Evolutionary conservation across 2,888 invertebrate species (phyloP), one percentile per base, ranked within the genome.

Genomic region (Amiota mariae): DNA sequence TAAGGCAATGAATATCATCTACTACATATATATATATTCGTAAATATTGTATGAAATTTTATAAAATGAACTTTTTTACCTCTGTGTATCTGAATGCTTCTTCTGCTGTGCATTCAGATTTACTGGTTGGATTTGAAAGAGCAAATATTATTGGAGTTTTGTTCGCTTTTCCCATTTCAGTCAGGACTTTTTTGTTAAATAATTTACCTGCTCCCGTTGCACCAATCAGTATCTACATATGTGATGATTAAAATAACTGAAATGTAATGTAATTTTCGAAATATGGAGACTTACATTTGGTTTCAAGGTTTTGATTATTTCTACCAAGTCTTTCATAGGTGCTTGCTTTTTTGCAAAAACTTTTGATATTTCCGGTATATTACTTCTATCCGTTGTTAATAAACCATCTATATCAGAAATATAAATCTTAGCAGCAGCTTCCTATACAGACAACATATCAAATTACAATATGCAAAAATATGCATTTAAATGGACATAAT

Each of bases 21-120:
- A n/a, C n/a, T n/a, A n/a, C n/a, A n/a, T n/a, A n/a, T n/a, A n/a
- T n/a, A n/a, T n/a, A n/a, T n/a, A n/a, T n/a, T n/a, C n/a, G n/a
- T n/a, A n/a, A n/a, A n/a, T n/a, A n/a, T n/a, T n/a, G n/a, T n/a
- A n/a, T n/a, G n/a, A n/a, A n/a, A n/a, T n/a, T n/a, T n/a, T n/a
- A n/a, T n/a, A n/a, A n/a, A n/a, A n/a, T n/a, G n/a, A n/a, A n/a
- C n/a, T n/a, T 24, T 24, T 36, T 71, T 71, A 82, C 82, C 46
- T 83, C 86, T 1, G 82, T 81, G 10, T 70, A 73, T 0, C 72
- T 20, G 57, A 79, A 85, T 0, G 85, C 84, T 76, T 83, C 81
- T 13, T 83, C 82, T 10, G 86, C 83, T 0, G 85, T 80, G 51
- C 83, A 83, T 48, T 83, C 83, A 0, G 83, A 64, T 36, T 85